A percentile compares a stretch with the other conserved stretches of the same genome.
Evolutionary conservation across 1,140 invertebrate species (phyloP).

Genomic region (Macrocentrus cingulum): DNA sequence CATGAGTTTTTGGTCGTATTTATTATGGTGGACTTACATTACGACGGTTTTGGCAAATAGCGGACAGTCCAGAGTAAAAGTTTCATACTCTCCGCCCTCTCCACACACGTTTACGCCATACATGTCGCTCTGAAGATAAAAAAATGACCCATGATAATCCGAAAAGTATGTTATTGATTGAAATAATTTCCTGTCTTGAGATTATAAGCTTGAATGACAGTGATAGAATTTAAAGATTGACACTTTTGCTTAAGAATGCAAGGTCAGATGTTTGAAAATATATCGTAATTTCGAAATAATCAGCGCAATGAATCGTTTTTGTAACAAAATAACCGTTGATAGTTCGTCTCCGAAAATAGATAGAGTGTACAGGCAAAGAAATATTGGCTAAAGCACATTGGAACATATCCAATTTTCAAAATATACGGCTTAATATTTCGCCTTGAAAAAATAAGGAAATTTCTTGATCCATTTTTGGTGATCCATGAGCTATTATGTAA

Average conservation of each 20-base stretch:
- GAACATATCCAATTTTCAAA: constrained; percentile 42
- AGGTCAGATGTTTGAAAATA: constrained; percentile 20
- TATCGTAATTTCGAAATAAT: constrained; percentile 13
- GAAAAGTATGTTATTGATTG: constrained; percentile 1
- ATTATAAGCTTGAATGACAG: too few relatives aligned
- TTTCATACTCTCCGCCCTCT: constrained; percentile 99
- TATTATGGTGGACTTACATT: constrained; percentile 70
- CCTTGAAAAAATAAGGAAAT: constrained; percentile 17
- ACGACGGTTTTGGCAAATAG: constrained; percentile 88
- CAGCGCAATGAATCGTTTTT: constrained; percentile 23
- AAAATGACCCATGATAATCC: constrained; percentile 29
- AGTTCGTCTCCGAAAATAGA: constrained; percentile 43
- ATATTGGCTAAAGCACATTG: constrained; percentile 36
- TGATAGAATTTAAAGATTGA: too few relatives aligned
- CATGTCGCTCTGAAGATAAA: constrained; percentile 63
- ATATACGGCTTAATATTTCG: constrained; percentile 32
- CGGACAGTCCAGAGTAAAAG: constrained; percentile 95
- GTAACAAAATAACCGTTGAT: constrained; percentile 32
- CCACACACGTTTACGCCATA: constrained; percentile 97
- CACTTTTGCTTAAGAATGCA: not conserved
- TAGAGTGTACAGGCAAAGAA: constrained; percentile 31
- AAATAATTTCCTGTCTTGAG: too few relatives aligned
- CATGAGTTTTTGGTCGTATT: constrained; percentile 11
- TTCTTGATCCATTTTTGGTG: too few relatives aligned
- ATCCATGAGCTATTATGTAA: too few relatives aligned